Percentiles rank a stretch among this genome's conserved stretches.
Evolutionary conservation across 2,888 invertebrate species (phyloP).

Genomic region (Calliphora vomitoria): DNA sequence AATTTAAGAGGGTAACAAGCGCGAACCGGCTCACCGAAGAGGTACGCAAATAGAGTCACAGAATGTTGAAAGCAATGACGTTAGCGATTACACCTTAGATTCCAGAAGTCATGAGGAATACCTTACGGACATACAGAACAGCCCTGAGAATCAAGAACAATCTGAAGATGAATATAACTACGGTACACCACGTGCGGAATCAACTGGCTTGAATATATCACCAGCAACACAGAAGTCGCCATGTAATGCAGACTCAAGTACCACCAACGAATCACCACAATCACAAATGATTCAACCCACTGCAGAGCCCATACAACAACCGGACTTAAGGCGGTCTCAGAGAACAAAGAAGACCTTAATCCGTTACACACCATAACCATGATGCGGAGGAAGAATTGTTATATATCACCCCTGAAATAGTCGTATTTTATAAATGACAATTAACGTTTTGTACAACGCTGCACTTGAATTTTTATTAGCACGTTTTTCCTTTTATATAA

Average conservation of each 20-base stretch:
- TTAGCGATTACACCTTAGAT: background rate
- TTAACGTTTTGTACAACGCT: background rate
- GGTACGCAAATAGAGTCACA: background rate
- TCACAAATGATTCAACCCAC: background rate
- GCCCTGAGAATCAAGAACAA: no score
- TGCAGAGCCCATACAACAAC: background rate
- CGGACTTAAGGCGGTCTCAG: background rate
- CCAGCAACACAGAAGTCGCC: background rate
- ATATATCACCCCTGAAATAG: background rate
- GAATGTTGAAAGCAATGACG: background rate
- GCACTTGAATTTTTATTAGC: background rate
- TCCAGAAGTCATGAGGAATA: background rate
- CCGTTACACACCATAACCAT: slow-evolving; percentile 17
- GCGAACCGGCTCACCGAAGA: background rate
- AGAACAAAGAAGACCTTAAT: background rate
- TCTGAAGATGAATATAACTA: no score
- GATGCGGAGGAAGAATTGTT: slow-evolving; percentile 42
- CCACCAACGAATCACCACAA: background rate
- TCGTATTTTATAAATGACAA: background rate
- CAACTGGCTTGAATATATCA: no score
- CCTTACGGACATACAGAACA: no score
- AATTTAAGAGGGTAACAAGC: background rate
- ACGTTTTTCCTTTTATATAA: no score
- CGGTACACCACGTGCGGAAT: no score
- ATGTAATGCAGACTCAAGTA: background rate